These are phyloP conservation scores for Cheirogaleus major DNA, from an alignment of 2,797 vertebrate species.

Conservation along the genomic window DNA sequence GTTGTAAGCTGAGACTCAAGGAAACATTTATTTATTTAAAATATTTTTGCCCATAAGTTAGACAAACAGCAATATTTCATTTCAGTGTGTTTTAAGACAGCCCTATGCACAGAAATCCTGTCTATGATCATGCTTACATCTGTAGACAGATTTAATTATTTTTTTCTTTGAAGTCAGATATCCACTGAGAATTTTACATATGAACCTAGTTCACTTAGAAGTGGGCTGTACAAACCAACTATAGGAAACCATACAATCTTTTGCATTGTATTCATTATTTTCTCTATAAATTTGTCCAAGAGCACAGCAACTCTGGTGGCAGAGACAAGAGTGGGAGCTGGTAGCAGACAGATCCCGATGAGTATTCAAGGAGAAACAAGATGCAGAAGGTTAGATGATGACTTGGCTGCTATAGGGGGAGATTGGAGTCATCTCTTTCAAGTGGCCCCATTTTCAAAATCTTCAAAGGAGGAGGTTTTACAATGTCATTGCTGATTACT, in stretches of 20 bases:
- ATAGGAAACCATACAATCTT: not conserved
- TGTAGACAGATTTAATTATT: conserved; percentile 67
- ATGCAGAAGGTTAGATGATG: fast-evolving
- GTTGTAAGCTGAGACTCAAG: conserved; percentile 73
- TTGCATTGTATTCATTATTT: not conserved
- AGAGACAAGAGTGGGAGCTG: not conserved
- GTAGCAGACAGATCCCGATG: not conserved
- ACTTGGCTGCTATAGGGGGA: fast-evolving
- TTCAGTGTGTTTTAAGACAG: conserved; percentile 63
- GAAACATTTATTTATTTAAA: conserved; percentile 82
- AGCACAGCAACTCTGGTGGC: not conserved
- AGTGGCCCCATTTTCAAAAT: not conserved
- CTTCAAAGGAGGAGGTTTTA: not conserved
- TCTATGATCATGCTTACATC: conserved; percentile 76
- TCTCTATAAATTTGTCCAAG: not conserved
- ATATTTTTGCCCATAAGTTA: conserved; percentile 68
- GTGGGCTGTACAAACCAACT: not conserved
- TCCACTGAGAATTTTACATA: conserved; percentile 56
- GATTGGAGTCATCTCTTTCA: not conserved
- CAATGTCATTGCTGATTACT: not conserved
- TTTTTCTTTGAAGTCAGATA: conserved; percentile 77
- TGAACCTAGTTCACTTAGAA: conserved; percentile 35
- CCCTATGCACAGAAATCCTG: conserved; percentile 56
- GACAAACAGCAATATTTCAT: conserved; percentile 66
- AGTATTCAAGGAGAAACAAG: not conserved